These are phyloP conservation scores for Emydocephalus ijimae DNA, from an alignment of 2,113 vertebrate species.

Conservation along the genomic window DNA sequence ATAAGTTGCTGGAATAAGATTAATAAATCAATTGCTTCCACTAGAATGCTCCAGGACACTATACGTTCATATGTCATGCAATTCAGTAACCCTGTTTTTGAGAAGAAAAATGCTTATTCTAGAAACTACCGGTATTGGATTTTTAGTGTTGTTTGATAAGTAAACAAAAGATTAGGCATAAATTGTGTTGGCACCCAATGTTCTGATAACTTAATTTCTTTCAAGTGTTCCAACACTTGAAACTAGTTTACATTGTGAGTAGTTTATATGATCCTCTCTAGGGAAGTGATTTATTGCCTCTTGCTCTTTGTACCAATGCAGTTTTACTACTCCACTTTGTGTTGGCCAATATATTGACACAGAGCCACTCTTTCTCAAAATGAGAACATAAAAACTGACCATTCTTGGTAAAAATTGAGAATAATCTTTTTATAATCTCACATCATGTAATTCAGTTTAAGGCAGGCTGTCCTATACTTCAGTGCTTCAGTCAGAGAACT, in stretches of 20 bases:
- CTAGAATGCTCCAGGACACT: background rate
- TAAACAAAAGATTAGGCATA: conserved; percentile 19
- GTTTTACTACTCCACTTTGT: conserved; percentile 8
- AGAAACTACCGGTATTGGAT: background rate
- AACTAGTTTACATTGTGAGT: background rate
- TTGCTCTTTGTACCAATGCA: background rate
- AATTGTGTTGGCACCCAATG: background rate
- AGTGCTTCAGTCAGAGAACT: background rate
- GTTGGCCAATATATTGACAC: background rate
- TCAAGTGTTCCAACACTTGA: background rate
- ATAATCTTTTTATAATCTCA: background rate
- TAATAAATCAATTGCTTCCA: conserved; percentile 13
- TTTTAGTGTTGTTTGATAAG: background rate
- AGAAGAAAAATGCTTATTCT: background rate
- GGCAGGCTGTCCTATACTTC: background rate
- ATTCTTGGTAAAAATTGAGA: background rate
- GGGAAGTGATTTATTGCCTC: background rate
- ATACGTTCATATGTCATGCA: background rate
- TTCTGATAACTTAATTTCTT: background rate
- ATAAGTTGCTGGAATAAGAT: background rate
- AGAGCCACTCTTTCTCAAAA: background rate
- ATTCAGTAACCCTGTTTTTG: background rate
- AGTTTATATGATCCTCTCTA: background rate
- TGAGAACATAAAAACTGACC: background rate
- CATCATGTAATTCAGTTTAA: background rate